Percentiles rank a stretch among this genome's conserved stretches.
Evolutionary conservation across 1,140 invertebrate genomes (phyloP).

Genomic region (Pseudomyrmex dendroicus): DNA sequence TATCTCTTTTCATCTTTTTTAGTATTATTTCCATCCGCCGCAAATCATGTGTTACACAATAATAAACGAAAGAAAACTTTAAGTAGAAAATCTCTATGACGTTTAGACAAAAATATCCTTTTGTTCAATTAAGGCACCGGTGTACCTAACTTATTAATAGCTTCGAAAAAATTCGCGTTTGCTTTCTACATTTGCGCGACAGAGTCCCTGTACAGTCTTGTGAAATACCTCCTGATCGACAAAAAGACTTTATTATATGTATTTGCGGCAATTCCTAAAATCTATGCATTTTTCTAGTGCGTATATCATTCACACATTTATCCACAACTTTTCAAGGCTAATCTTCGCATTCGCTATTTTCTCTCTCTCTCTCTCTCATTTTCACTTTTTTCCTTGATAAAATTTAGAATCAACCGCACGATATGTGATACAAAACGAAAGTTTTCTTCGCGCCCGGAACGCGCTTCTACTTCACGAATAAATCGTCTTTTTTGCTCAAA

Average conservation of each 20-base stretch:
- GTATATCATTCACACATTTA: background rate
- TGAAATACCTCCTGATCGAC: conserved; percentile 39
- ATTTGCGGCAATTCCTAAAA: background rate
- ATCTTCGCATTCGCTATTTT: background rate
- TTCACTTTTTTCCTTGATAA: background rate
- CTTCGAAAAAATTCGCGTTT: conserved; percentile 57
- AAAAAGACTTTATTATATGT: conserved; percentile 1
- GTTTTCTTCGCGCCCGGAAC: background rate
- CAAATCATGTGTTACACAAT: conserved; percentile 19
- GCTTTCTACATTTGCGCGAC: conserved; percentile 50
- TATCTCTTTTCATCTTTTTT: background rate
- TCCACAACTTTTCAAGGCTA: background rate
- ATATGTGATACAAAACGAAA: background rate
- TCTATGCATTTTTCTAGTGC: background rate
- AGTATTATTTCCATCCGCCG: background rate
- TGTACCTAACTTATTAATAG: conserved; percentile 58
- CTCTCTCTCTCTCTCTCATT: background rate
- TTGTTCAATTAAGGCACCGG: conserved; percentile 45
- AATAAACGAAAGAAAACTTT: conserved; percentile 39
- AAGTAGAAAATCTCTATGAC: conserved; percentile 51
- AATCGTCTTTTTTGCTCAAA: background rate
- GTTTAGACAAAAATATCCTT: conserved; percentile 42
- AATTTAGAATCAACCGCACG: conserved; percentile 3
- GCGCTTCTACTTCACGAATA: background rate
- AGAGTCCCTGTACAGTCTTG: conserved; percentile 55